Percentiles rank a stretch among this genome's conserved stretches.
These are phyloP conservation scores for Amphipoea oculea DNA, from an alignment of 2,888 invertebrate genomes.

Conservation along the genomic window DNA sequence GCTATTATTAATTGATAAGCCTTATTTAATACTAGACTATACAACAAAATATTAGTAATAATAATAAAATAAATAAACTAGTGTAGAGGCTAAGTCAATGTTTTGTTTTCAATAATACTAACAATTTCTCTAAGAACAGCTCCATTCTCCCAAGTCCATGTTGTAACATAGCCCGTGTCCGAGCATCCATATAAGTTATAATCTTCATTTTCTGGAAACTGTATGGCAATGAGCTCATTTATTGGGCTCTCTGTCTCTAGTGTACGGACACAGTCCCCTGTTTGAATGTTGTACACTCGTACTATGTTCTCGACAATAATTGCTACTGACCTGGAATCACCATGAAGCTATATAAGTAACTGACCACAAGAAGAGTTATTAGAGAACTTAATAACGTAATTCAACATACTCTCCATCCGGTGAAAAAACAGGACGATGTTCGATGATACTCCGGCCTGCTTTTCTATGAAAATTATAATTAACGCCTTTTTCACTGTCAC, in stretches of 20 bases:
- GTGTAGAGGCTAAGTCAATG: background rate
- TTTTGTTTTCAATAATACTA: conserved; percentile 55
- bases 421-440: conserved; percentile 85
- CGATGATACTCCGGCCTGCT: conserved; percentile 88
- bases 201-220: conserved; percentile 84
- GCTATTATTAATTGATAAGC: background rate
- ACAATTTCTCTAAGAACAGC: conserved; percentile 86
- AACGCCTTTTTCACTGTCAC: conserved; percentile 56
- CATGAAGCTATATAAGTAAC: conserved; percentile 15
- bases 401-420: conserved; percentile 87
- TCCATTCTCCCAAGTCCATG: conserved; percentile 88
- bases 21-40: background rate
- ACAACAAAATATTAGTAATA: background rate
- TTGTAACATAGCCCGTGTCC: conserved; percentile 79
- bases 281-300: conserved; percentile 85
- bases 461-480: conserved; percentile 84
- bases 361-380: background rate
- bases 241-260: conserved; percentile 82
- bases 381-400: background rate
- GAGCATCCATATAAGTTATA: conserved; percentile 87
- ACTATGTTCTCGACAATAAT: conserved; percentile 86
- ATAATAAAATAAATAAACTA: background rate
- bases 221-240: conserved; percentile 80
- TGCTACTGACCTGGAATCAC: conserved; percentile 81
- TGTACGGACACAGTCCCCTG: conserved; percentile 83